Evolutionary conservation across 2,113 vertebrate genomes (phyloP).

Genomic region (Tupaia tana): DNA sequence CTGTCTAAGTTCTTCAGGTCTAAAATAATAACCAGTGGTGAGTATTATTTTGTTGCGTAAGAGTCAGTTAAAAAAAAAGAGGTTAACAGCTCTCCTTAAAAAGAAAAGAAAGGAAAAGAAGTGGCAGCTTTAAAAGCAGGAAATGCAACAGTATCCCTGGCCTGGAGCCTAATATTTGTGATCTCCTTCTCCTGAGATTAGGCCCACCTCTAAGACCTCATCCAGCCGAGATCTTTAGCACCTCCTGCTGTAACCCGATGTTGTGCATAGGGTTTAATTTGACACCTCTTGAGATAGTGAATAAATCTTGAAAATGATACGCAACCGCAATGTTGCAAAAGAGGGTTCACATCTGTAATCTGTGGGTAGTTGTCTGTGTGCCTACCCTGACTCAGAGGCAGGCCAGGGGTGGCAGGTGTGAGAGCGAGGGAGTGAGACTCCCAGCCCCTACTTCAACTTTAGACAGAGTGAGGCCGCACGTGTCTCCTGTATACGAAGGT

Average conservation of each 20-base stretch:
- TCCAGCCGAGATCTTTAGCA: no score
- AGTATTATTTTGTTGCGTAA: neutral
- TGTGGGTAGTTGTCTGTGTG: no score
- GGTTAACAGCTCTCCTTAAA: neutral
- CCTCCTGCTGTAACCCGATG: accelerated
- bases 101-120: neutral
- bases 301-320: neutral
- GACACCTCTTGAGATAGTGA: neutral
- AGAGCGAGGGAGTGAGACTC: accelerated
- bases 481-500: accelerated
- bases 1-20: neutral
- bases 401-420: neutral
- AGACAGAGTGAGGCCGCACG: accelerated
- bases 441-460: neutral
- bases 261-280: neutral
- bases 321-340: neutral
- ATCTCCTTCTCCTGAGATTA: neutral
- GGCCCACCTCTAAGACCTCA: neutral
- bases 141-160: neutral
- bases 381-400: neutral
- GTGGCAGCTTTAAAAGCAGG: neutral
- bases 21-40: neutral
- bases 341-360: neutral
- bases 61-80: neutral
- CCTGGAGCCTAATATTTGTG: neutral